Evolutionary conservation across 2,888 invertebrate species (phyloP).

Genomic region (Gonocerus acuteangulatus): DNA sequence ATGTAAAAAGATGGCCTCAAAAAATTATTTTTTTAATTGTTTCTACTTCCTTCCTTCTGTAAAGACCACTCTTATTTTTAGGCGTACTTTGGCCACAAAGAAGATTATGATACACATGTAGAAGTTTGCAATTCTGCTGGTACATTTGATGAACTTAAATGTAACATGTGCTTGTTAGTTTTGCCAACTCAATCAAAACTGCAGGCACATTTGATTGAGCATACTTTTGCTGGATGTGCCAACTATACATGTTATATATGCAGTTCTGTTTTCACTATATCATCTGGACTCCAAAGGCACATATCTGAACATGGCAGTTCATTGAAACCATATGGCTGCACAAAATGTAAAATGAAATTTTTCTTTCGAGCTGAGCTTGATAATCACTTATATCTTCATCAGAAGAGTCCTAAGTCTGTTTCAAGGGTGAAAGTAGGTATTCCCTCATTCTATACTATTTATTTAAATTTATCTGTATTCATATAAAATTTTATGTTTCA

Average conservation of each 20-base stretch:
- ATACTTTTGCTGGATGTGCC: slow-evolving; percentile 80
- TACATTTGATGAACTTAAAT: slow-evolving; percentile 48
- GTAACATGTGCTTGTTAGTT: slow-evolving; percentile 70
- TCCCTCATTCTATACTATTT: too few species aligned
- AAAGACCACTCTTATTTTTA: too few species aligned
- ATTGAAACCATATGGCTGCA: slow-evolving; percentile 78
- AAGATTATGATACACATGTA: slow-evolving; percentile 37
- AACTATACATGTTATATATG: slow-evolving; percentile 82
- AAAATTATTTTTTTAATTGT: too few species aligned
- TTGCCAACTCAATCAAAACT: slow-evolving; percentile 72
- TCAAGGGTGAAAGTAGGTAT: too few species aligned
- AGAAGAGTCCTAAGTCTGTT: not conserved
- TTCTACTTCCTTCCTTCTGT: too few species aligned
- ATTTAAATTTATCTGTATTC: too few species aligned
- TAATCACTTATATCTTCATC: slow-evolving; percentile 56
- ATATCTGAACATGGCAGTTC: slow-evolving; percentile 73
- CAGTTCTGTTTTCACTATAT: slow-evolving; percentile 76
- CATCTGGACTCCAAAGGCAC: slow-evolving; percentile 72
- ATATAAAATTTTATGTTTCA: too few species aligned
- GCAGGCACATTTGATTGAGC: slow-evolving; percentile 84
- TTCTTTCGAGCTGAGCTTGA: slow-evolving; percentile 87
- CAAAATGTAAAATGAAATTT: slow-evolving; percentile 72
- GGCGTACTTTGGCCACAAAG: slow-evolving; percentile 55
- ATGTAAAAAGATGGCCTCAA: too few species aligned
- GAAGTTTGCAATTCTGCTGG: slow-evolving; percentile 3